phyloP scores from a whole-genome alignment of 2,113 vertebrate genomes.

The Laterallus jamaicensis region DNA sequence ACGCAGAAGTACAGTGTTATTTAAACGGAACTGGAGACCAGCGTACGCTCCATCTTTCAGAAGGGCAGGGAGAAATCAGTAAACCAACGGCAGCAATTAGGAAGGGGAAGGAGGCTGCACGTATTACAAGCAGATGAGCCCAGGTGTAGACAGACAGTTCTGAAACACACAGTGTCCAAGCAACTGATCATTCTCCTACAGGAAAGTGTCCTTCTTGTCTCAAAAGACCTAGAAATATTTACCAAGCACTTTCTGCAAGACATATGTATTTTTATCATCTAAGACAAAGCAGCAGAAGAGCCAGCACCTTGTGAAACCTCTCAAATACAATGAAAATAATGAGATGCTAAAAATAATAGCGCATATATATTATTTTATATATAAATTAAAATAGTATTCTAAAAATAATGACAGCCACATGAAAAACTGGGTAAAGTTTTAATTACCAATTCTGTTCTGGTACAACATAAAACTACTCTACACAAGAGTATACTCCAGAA shows the following conservation, averaged over 20 bases:
- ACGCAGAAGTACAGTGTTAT: not conserved
- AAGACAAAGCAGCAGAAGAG: not conserved
- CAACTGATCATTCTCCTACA: not conserved
- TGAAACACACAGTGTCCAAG: not conserved
- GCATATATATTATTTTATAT: too few species aligned
- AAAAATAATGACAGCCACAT: constrained; percentile 12
- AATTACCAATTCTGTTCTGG: not conserved
- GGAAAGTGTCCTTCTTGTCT: not conserved
- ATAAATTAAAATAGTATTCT: not conserved
- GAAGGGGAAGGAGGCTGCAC: not conserved
- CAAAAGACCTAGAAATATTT: not conserved
- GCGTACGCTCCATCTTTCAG: not conserved
- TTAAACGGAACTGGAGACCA: not conserved
- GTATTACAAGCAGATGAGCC: not conserved
- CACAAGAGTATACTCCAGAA: not conserved
- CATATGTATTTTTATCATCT: not conserved
- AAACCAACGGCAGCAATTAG: not conserved
- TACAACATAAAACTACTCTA: not conserved
- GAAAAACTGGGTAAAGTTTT: not conserved
- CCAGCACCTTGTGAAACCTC: constrained; percentile 9
- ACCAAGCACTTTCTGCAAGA: not conserved
- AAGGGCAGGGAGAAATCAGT: not conserved
- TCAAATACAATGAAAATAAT: constrained; percentile 21
- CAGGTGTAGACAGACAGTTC: not conserved
- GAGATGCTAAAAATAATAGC: constrained; percentile 23